Evolutionary conservation across 2,888 invertebrate genomes (phyloP), one percentile per base, ranked within the genome.

Genomic region (Rhamnusium bicolor): DNA sequence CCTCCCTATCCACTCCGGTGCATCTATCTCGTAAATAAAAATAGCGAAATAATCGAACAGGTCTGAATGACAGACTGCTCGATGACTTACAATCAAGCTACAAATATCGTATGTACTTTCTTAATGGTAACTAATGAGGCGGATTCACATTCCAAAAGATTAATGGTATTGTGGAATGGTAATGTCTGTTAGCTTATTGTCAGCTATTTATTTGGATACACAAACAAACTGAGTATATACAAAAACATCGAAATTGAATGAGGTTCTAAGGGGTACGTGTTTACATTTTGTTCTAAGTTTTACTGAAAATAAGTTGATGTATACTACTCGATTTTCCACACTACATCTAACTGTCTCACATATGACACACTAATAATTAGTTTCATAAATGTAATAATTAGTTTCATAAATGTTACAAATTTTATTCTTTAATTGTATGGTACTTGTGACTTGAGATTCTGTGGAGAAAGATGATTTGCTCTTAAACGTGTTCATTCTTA

Each of bases 71-170:
- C 67, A 67, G 40, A 56, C 56, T 10, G 21, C 56, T 60, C 56
- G 49, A 58, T 58, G 60, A 60, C 21, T 47, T 51, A 19, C 40
- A 69, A 62, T 62, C 18, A 62, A 54, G 24, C 24, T 54, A 24
- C 47, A 71, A 58, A 19, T 54, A 46, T 54, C 29, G 69, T 58
- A 6, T 65, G 29, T 54, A 49, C 16, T 63, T 29, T 58, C 47
- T 51, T 65, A 65, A 71, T 71, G 16, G 46, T 47, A 65, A 71
- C 58, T 71, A 71, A 71, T 71, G 70, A 65, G 56, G 58, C 47
- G 1, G 24, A 65, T 27, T 53, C 32, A 3, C 49, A 53, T 49
- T 27, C 40, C 40, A 46, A 46, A 65, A 65, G 70, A 65, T 71
- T 71, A 21, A 71, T 71, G 47, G 54, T 58, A 32, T 54, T 65